Base-by-base conservation (phyloP, 2,888 invertebrate genomes). In the Zeuzera pyrina region DNA sequence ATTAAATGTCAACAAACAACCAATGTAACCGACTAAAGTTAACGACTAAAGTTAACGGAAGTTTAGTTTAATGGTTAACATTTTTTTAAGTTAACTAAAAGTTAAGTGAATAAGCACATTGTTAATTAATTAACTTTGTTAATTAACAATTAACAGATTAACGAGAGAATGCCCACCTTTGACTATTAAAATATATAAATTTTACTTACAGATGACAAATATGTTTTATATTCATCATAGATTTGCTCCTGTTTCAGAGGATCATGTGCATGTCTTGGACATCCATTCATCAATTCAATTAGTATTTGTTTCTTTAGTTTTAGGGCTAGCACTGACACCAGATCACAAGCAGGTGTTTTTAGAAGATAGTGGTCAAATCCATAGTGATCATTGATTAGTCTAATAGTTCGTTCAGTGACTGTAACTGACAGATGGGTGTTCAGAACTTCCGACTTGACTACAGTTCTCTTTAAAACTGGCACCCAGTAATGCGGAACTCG, bases 361-460 rank as follows among this genome's bases (percentile, higher is more conserved):
- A 99, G 85, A 52, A 99, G 83, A 73, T 99, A 99, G 67, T 92
- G 90, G 78, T 99, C 99, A 54, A 99, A 93, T 5, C 99, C 98
- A 77, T 91, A 91, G 57, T 92, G 87, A 43, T 94, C 88, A 74
- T 98, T 92, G 43, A 99, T 95, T 42, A 95, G 84, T 46, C 87
- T 84, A 33, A 97, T 85, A 1, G 97, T 90, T 47, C 97, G 85
- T 34, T 90, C 86, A 4, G 99, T 99, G 1, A 97, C 90, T 3
- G 90, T 86, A 0, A 95, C 88, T 2, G 89, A 88, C 57, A 97
- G 88, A 61, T 94, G 89, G 42, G 91, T 89, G 64, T 97, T 90
- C 31, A 98, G 85, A 32, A 98, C 89, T 78, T 97, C 95, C 50
- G 95, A 96, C 62, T 94, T 92, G 0, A 98, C 88, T 12, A 96